These are phyloP conservation scores for Papilio polytes DNA, from an alignment of 1,140 invertebrate species.

Conservation along the genomic window DNA sequence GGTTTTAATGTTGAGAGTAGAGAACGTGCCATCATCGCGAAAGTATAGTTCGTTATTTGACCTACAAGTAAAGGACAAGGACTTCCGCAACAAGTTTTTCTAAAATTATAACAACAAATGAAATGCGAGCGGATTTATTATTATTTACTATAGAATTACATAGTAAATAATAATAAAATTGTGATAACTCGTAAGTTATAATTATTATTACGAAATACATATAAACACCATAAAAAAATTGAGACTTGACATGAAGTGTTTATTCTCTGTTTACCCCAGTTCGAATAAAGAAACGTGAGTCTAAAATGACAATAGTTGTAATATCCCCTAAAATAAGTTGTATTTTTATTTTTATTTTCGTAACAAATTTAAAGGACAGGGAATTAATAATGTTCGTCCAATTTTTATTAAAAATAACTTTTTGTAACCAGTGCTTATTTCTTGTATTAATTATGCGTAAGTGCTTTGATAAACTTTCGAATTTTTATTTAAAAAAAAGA, in stretches of 20 bases:
- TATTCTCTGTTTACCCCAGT: neutral
- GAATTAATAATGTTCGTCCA: neutral
- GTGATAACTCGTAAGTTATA: neutral
- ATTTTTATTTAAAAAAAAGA: neutral
- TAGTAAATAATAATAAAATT: neutral
- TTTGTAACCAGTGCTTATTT: neutral
- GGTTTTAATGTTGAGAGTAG: neutral
- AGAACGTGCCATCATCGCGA: neutral
- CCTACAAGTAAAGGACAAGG: neutral
- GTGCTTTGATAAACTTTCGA: neutral
- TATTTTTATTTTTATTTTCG: neutral
- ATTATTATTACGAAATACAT: neutral
- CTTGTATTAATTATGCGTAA: neutral
- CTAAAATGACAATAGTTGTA: neutral
- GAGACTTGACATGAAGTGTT: neutral
- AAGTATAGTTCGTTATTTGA: neutral
- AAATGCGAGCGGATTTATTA: neutral
- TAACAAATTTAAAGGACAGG: neutral
- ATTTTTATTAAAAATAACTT: neutral
- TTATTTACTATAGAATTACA: neutral
- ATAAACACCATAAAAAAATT: neutral
- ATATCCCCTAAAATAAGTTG: neutral
- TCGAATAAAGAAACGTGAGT: neutral
- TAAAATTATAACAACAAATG: neutral
- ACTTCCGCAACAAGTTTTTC: neutral